phyloP scores from a whole-genome alignment of 2,113 vertebrate genomes.

The Callospermophilus lateralis region DNA sequence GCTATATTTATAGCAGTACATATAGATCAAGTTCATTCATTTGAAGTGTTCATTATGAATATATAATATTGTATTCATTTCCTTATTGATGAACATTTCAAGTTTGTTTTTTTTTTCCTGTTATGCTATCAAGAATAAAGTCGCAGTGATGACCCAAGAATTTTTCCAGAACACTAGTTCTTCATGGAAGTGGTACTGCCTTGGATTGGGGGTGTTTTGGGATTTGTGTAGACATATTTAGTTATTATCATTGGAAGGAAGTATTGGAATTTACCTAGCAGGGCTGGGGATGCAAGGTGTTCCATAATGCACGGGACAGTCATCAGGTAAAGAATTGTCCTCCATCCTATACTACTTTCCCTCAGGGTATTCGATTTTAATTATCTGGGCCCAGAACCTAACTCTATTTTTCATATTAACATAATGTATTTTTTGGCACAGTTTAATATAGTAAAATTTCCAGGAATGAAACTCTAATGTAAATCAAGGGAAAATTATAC shows the following conservation, averaged over 20 bases:
- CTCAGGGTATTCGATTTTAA: conserved; percentile 21
- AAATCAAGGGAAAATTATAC: conserved; percentile 75
- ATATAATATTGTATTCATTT: background rate
- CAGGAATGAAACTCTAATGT: conserved; percentile 73
- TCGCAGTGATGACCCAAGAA: background rate
- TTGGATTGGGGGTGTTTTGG: background rate
- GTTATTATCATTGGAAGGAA: background rate
- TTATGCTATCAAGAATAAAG: conserved; percentile 14
- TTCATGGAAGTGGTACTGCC: background rate
- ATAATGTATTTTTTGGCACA: conserved; percentile 69
- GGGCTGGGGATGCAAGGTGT: background rate
- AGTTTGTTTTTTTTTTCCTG: background rate
- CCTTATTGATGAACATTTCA: background rate
- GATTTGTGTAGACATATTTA: background rate
- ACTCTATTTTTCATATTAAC: conserved; percentile 65
- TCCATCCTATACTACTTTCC: background rate
- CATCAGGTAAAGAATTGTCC: background rate
- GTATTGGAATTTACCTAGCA: background rate
- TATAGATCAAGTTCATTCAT: background rate
- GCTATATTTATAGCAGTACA: background rate
- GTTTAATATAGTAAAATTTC: conserved; percentile 72
- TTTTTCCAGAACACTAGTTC: background rate
- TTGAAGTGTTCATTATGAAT: background rate
- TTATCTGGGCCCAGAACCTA: conserved; percentile 50
- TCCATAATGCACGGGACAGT: background rate